Evolutionary conservation across 2,888 invertebrate species (phyloP), one percentile per base, ranked within the genome.

Genomic region (Liodrosophila aerea): DNA sequence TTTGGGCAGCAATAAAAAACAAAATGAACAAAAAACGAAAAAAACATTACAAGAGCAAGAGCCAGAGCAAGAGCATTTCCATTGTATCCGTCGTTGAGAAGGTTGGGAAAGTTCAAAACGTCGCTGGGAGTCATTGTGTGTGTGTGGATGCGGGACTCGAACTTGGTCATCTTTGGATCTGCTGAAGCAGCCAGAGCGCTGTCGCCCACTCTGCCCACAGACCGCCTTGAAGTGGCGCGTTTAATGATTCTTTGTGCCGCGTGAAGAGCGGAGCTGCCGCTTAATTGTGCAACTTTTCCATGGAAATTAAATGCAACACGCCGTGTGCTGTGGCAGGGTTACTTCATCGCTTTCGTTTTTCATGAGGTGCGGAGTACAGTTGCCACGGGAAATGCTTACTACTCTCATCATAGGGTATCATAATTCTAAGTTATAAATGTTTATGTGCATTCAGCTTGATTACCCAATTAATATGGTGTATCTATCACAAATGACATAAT

Each of bases 271-370:
- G 22, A 22, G 49, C 58, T 64, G 73, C 64, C 61, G 76, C 68
- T 81, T 85, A 85, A 83, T 81, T 81, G 84, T 81, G 81, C 81
- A 78, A 83, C 85, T 71, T 80, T 80, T 83, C 76, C 64, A 73
- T 83, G 65, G 76, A 83, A 83, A 80, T 75, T 68, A 77, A 76
- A 51, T 76, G 68, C 64, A 70, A 66, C 46, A 33, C 22, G 11
- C 15, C n/a, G 13, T 22, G 50, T 29, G 43, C 41, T 36, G 8
- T n/a, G 36, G 2, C n/a, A 47, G 51, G 63, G 72, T 85, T 81
- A 85, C 86, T 85, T 80, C 86, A 85, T 76, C 68, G 84, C 86
- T 81, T 81, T 85, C 86, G 84, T 83, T 85, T 81, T 85, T 74
- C 71, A 64, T 67, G 63, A 50, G 62, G 40, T 44, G 43, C 11